Base-by-base conservation (phyloP, 2,797 vertebrate genomes). In the Yasuhikotakia modesta region DNA sequence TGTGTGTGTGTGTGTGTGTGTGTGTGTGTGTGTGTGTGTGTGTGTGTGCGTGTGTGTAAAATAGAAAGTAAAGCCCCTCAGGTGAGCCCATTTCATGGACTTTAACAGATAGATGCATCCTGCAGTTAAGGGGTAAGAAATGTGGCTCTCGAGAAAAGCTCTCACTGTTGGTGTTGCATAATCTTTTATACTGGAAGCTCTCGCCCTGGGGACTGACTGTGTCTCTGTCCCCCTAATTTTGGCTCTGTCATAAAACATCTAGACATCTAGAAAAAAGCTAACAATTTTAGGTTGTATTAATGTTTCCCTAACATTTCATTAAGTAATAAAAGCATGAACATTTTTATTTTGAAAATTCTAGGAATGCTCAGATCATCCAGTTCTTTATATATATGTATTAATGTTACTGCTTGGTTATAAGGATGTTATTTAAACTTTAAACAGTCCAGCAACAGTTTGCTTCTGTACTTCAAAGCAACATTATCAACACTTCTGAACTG, bases 121-220 rank as follows among this genome's bases (percentile, higher is more conserved):
- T 74, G 76, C 24, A 46, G 50, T 46, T 43, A 77, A 61, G 48
- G 79, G 70, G 55, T 79, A 76, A 81, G 67, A 82, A 83, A 84
- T 55, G 67, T 45, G 35, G 21, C 58, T 75, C 30, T 76, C 32
- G 32, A 67, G 66, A 82, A 57, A 63, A 73, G 67, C 70, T 67
- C 48, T 53, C 30, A 67, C 16, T 65, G 68, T 39, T 72, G 11
- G 60, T 48, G 70, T 83, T 83, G 65, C 35, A 61, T 86, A 86
- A 86, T 53, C 76, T 75, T 73, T 69, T 53, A 7, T 78, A 77
- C 63, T 73, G 66, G 77, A 52, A 84, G 75, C 66, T 70, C 70
- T 79, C 1, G 78, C 74, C 55, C 71, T 46, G 3, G 71, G 57
- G 61, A 75, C 65, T 57, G 8, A 65, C 16, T 66, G 22, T 66